These are phyloP conservation scores for Carposina sasakii DNA, from an alignment of 1,140 invertebrate genomes.

Conservation along the genomic window DNA sequence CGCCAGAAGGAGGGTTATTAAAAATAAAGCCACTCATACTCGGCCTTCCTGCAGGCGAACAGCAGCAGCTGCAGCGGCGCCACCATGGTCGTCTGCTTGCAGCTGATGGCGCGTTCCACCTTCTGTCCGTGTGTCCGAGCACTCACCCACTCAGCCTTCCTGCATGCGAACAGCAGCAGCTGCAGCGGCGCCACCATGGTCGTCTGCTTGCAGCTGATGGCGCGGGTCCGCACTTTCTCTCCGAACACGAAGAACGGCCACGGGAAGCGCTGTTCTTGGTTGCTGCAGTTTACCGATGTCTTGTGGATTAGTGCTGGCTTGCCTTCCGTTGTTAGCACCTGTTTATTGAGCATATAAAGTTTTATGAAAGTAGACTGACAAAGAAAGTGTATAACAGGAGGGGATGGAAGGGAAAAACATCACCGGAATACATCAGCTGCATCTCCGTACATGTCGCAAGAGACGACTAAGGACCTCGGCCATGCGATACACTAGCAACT, in stretches of 20 bases:
- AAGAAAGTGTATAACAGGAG: no score
- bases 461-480: no score
- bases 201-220: constrained; percentile 98
- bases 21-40: no score
- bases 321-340: constrained; percentile 95
- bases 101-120: constrained; percentile 96
- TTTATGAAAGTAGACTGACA: no score
- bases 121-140: no score
- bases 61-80: constrained; percentile 93
- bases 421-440: no score
- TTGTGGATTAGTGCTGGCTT: constrained; percentile 96
- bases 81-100: constrained; percentile 98
- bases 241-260: constrained; percentile 98
- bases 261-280: constrained; percentile 87
- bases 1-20: no score
- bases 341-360: constrained; percentile 5
- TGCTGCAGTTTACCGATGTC: constrained; percentile 96
- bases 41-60: constrained; percentile 92
- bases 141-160: constrained; percentile 85
- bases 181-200: constrained; percentile 97
- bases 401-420: no score
- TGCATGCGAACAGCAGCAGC: constrained; percentile 90
- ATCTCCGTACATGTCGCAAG: no score
- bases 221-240: constrained; percentile 96
- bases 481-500: no score